Conservation (phyloP, 1,140 invertebrate genomes). For the Acyrthosiphon pisum region DNA sequence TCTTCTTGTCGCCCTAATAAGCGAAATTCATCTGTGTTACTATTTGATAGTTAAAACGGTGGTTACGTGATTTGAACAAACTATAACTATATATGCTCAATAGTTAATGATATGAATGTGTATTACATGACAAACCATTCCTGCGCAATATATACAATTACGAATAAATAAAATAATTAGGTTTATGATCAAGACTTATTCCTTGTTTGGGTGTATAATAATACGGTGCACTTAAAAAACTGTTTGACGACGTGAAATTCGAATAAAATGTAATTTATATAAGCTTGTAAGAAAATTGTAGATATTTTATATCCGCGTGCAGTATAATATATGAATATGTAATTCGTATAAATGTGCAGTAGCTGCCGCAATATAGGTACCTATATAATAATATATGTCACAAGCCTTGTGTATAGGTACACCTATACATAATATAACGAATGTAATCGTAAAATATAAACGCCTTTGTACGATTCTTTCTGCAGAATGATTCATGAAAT, state of each 20-base stretch:
- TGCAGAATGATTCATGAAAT: not conserved
- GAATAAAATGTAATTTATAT: not conserved
- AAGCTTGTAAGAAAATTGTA: not conserved
- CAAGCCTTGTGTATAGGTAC: not conserved
- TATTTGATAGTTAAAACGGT: not conserved
- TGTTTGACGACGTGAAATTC: not conserved
- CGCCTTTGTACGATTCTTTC: not conserved
- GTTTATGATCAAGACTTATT: not conserved
- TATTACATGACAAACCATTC: not conserved
- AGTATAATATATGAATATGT: not conserved
- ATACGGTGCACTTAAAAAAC: not conserved
- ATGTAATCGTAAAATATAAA: slow-evolving; percentile 15
- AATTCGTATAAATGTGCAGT: slow-evolving; percentile 1
- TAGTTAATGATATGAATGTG: not conserved
- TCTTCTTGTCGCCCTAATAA: not conserved
- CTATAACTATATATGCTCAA: not conserved
- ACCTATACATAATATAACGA: not conserved
- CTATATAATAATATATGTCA: no score
- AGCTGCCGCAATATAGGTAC: no score
- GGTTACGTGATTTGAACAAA: not conserved
- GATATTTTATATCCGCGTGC: not conserved
- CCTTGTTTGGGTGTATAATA: not conserved
- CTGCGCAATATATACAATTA: not conserved
- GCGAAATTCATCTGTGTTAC: not conserved
- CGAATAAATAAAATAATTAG: not conserved